Evolutionary conservation across 2,113 vertebrate species (phyloP).

Genomic region (Phalacrocorax aristotelis): DNA sequence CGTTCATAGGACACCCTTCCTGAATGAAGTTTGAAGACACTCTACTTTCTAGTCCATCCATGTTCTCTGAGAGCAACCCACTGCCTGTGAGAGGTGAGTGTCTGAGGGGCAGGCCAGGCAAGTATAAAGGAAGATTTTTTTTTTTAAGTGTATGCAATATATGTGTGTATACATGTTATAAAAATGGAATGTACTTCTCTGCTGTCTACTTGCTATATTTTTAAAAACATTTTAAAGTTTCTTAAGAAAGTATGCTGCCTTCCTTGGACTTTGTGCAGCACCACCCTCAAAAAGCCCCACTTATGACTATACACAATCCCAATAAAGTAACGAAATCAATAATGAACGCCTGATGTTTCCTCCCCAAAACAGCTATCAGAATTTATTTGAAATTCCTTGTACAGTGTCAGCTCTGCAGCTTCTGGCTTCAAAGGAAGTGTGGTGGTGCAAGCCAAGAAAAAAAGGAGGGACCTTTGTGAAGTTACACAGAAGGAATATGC

Average conservation of each 20-base stretch:
- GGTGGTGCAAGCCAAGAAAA: slow-evolving; percentile 5
- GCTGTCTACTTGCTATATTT: not conserved
- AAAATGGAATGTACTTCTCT: not conserved
- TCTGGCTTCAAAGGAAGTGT: not conserved
- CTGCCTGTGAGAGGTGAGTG: not conserved
- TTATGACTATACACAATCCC: not conserved
- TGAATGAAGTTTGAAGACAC: not conserved
- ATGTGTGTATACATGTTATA: not conserved
- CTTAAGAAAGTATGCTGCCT: not conserved
- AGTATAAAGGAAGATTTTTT: not conserved
- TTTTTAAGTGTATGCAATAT: not conserved
- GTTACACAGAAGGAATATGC: not conserved
- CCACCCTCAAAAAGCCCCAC: not conserved
- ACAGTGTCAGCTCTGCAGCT: not conserved
- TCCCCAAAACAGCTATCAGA: not conserved
- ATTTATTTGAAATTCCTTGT: not conserved
- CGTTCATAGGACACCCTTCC: not conserved
- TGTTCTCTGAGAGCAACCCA: not conserved
- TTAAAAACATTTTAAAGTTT: not conserved
- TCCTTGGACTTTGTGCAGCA: not conserved
- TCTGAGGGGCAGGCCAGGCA: not conserved
- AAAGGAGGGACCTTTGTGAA: not conserved
- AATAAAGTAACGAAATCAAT: not conserved
- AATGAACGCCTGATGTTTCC: not conserved
- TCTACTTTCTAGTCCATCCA: not conserved